These are phyloP conservation scores for Leptobrachium leishanense DNA, from an alignment of 2,113 vertebrate genomes.

Conservation along the genomic window DNA sequence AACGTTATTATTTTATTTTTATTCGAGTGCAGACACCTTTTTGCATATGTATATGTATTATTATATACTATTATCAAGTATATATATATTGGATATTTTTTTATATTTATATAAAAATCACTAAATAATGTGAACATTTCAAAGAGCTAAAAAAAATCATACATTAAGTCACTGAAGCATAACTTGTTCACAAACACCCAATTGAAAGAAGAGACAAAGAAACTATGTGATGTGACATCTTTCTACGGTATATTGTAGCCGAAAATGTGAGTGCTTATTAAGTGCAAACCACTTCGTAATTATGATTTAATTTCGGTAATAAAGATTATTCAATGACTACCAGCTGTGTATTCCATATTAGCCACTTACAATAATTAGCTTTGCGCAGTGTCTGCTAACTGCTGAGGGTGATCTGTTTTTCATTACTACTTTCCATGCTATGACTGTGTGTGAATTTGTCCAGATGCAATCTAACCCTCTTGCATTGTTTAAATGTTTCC, in stretches of 20 bases:
- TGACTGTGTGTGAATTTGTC: constrained; percentile 3
- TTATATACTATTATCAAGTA: too few relatives aligned
- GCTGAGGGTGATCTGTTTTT: constrained; percentile 16
- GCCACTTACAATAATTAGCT: constrained; percentile 37
- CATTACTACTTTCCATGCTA: constrained; percentile 7
- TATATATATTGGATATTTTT: too few relatives aligned
- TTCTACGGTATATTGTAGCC: neutral
- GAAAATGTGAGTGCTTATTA: constrained; percentile 11
- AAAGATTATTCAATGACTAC: constrained; percentile 35
- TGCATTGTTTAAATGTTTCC: constrained; percentile 11
- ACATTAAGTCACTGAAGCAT: too few relatives aligned
- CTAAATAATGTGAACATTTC: too few relatives aligned
- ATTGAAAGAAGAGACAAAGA: too few relatives aligned
- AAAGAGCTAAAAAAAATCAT: too few relatives aligned
- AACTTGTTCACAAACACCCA: too few relatives aligned
- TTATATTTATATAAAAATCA: too few relatives aligned
- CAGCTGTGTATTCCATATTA: constrained; percentile 32
- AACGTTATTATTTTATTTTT: too few relatives aligned
- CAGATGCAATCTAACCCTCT: constrained; percentile 9
- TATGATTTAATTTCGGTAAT: neutral
- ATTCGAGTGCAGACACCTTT: too few relatives aligned
- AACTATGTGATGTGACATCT: neutral
- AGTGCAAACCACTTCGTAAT: constrained; percentile 5
- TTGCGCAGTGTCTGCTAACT: constrained; percentile 20
- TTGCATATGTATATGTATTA: too few relatives aligned